phyloP scores from a whole-genome alignment of 2,888 invertebrate genomes.

The Cactoblastis cactorum region DNA sequence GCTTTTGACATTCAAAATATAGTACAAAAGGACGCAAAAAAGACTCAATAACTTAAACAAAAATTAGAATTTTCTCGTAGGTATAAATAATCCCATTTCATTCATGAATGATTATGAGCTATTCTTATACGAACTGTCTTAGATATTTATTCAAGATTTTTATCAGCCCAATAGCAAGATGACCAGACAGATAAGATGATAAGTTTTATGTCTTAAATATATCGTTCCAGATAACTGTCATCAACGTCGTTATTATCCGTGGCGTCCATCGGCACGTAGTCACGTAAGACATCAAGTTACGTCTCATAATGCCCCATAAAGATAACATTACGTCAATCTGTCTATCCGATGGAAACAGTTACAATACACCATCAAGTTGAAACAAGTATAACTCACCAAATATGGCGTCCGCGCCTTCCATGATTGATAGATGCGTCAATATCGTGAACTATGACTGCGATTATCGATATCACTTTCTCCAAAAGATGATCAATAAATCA shows the following conservation, averaged over 20 bases:
- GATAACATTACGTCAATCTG: slow-evolving; percentile 5
- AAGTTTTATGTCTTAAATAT: background rate
- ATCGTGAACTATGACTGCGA: slow-evolving; percentile 52
- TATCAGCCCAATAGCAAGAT: background rate
- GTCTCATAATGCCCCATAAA: slow-evolving; percentile 19
- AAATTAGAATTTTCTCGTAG: too few relatives aligned
- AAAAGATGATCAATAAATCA: slow-evolving; percentile 50
- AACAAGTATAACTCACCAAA: slow-evolving; percentile 12
- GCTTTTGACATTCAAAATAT: too few relatives aligned
- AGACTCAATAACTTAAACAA: too few relatives aligned
- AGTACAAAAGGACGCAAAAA: too few relatives aligned
- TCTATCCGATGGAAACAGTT: slow-evolving; percentile 6
- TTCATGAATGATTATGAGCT: too few relatives aligned
- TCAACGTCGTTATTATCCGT: background rate
- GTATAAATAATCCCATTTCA: too few relatives aligned
- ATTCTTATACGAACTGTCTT: too few relatives aligned
- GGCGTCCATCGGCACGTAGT: slow-evolving; percentile 8
- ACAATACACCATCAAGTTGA: background rate
- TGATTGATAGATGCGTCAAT: slow-evolving; percentile 44
- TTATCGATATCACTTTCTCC: slow-evolving; percentile 55
- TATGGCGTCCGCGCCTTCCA: slow-evolving; percentile 21
- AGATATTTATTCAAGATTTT: too few relatives aligned
- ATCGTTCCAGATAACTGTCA: background rate
- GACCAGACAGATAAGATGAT: background rate
- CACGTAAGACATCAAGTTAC: slow-evolving; percentile 14